Evolutionary conservation across 1,140 invertebrate species (phyloP).

Genomic region (Varroa destructor): DNA sequence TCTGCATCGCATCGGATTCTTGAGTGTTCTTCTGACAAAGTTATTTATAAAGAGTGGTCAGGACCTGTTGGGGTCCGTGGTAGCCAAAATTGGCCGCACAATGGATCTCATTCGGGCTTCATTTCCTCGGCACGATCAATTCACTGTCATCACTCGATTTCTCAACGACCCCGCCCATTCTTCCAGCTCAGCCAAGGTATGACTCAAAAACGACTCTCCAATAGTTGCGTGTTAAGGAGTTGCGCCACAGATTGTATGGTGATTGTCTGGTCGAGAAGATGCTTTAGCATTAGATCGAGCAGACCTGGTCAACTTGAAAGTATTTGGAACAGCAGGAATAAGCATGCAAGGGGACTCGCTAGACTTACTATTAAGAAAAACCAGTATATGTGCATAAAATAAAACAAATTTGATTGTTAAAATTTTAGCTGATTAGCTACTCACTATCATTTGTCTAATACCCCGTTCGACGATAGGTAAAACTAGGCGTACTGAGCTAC

Average conservation of each 20-base stretch:
- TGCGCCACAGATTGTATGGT: too few species aligned
- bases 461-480: neutral
- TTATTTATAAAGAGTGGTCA: slow-evolving; percentile 72
- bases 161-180: slow-evolving; percentile 77
- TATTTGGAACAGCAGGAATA: too few species aligned
- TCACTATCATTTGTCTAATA: too few species aligned
- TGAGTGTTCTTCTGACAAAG: slow-evolving; percentile 66
- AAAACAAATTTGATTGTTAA: too few species aligned
- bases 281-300: too few species aligned
- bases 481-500: slow-evolving; percentile 54
- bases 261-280: too few species aligned
- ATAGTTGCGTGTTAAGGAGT: too few species aligned
- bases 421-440: too few species aligned
- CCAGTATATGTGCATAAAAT: too few species aligned
- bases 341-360: too few species aligned
- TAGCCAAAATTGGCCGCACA: slow-evolving; percentile 71
- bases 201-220: slow-evolving; percentile 38
- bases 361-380: too few species aligned
- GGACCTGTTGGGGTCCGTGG: slow-evolving; percentile 74
- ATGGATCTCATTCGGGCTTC: slow-evolving; percentile 63
- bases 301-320: too few species aligned
- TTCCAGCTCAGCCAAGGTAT: slow-evolving; percentile 63
- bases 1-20: slow-evolving; percentile 60
- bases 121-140: slow-evolving; percentile 52
- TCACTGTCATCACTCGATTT: slow-evolving; percentile 55